A percentile compares a stretch with the other conserved stretches of the same genome.
phyloP scores from a whole-genome alignment of 2,113 vertebrate species.

The Donacobius atricapilla region DNA sequence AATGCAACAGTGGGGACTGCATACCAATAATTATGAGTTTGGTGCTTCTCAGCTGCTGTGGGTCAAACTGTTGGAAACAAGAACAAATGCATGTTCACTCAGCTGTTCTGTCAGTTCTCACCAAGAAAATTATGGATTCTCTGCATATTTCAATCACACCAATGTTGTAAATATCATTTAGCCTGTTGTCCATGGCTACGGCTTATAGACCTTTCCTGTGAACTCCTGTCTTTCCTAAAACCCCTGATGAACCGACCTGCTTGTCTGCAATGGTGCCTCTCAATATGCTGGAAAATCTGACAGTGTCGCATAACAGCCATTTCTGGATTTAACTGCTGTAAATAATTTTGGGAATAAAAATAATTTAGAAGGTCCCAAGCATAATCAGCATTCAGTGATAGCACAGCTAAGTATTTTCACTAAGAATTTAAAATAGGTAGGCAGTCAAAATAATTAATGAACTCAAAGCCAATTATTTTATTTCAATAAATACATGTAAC shows the following conservation, averaged over 20 bases:
- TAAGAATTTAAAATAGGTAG: neutral
- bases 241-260: neutral
- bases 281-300: neutral
- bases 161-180: neutral
- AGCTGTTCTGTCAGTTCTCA: neutral
- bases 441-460: neutral
- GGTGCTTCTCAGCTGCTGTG: neutral
- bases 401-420: neutral
- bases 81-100: accelerated
- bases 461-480: neutral
- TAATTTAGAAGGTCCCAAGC: neutral
- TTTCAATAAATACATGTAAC: neutral
- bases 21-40: neutral
- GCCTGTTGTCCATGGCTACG: neutral
- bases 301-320: neutral
- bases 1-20: neutral
- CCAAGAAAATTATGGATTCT: neutral
- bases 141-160: neutral
- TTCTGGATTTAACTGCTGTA: neutral
- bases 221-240: neutral
- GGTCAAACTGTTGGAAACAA: neutral
- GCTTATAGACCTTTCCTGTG: neutral
- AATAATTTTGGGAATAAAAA: neutral
- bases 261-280: neutral
- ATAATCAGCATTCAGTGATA: neutral